These are phyloP conservation scores for Clepsis dumicolana DNA, from an alignment of 2,888 invertebrate species.

Conservation along the genomic window DNA sequence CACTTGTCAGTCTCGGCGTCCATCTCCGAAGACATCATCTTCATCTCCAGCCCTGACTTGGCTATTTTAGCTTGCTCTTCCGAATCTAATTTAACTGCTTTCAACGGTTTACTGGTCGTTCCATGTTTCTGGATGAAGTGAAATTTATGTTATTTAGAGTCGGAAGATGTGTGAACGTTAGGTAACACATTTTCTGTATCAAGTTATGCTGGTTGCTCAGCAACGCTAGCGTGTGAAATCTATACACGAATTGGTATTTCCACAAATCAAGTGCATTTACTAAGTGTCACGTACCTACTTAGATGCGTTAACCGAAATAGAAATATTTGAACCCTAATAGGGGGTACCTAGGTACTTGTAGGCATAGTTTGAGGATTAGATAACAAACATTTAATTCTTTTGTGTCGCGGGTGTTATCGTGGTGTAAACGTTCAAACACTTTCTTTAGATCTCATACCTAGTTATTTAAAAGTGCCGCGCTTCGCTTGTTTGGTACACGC, in stretches of 20 bases:
- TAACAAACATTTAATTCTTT: too few species aligned
- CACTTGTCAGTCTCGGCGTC: slow-evolving; percentile 98
- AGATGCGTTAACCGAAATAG: neutral
- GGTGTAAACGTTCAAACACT: too few species aligned
- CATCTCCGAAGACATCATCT: slow-evolving; percentile 97
- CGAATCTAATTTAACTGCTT: slow-evolving; percentile 95
- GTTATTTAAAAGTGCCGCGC: too few species aligned
- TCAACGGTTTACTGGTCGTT: slow-evolving; percentile 96
- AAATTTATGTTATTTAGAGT: slow-evolving; percentile 2
- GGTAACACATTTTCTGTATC: neutral
- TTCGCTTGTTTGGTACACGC: too few species aligned
- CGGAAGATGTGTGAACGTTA: neutral
- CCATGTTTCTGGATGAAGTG: slow-evolving; percentile 95
- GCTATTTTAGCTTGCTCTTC: slow-evolving; percentile 99
- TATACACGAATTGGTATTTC: neutral
- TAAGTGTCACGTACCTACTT: neutral
- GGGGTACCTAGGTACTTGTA: too few species aligned
- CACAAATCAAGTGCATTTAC: neutral
- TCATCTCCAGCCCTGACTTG: slow-evolving; percentile 98
- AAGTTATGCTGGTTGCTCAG: neutral
- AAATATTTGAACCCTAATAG: neutral
- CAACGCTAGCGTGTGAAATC: slow-evolving; percentile 12
- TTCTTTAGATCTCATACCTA: too few species aligned
- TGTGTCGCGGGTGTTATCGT: too few species aligned
- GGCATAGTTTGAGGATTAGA: too few species aligned